A percentile compares a stretch with the other conserved stretches of the same genome.
Conservation (phyloP, 2,888 invertebrate species). For the Yponomeuta evonymella region DNA sequence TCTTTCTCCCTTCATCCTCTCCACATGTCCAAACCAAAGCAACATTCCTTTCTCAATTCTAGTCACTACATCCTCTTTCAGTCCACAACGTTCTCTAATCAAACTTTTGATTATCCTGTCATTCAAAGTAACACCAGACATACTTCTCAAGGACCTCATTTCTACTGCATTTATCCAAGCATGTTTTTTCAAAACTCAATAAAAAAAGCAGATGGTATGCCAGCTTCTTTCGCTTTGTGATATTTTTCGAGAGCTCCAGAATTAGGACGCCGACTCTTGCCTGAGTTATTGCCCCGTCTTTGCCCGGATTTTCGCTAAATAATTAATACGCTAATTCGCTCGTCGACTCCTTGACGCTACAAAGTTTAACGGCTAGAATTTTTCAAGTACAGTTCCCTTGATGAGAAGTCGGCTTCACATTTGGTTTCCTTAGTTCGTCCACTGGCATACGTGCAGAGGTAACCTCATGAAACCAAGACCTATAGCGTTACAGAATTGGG, state of each 20-base stretch:
- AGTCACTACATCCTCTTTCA: too few species aligned
- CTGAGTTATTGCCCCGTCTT: constrained; percentile 27
- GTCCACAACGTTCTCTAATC: too few species aligned
- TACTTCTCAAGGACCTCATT: too few species aligned
- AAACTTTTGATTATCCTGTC: too few species aligned
- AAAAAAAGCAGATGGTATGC: too few species aligned
- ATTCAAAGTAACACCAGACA: too few species aligned
- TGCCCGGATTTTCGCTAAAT: constrained; percentile 38
- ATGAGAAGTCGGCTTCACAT: neutral
- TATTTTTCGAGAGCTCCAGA: neutral
- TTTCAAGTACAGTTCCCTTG: neutral
- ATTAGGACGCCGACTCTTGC: constrained; percentile 19
- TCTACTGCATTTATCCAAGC: too few species aligned
- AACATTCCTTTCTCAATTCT: too few species aligned
- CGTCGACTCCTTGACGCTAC: constrained; percentile 21
- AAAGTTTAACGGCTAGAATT: constrained; percentile 5
- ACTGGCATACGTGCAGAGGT: neutral
- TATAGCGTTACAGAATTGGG: neutral
- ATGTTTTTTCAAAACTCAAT: too few species aligned
- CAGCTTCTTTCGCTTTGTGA: too few species aligned
- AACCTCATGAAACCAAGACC: neutral
- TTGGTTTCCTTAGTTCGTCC: neutral
- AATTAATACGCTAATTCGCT: constrained; percentile 44
- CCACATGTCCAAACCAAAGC: too few species aligned
- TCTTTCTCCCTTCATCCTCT: too few species aligned